phyloP scores from a whole-genome alignment of 2,888 invertebrate species.

The Zaprionus obscuricornis region DNA sequence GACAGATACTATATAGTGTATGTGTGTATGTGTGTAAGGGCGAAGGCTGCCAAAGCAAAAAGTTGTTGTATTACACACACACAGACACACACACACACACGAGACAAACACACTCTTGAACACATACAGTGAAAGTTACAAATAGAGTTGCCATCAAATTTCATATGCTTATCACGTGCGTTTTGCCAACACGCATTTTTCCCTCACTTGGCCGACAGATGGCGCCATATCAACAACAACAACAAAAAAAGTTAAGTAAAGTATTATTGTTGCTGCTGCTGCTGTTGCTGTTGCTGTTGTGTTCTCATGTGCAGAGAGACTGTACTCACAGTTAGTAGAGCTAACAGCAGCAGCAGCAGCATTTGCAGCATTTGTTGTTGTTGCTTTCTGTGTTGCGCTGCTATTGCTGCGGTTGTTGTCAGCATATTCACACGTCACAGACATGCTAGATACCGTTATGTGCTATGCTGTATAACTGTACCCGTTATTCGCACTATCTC shows the following conservation, averaged over 20 bases:
- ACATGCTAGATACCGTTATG: conserved; percentile 26
- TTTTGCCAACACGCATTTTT: conserved; percentile 37
- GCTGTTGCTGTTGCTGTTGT: conserved; percentile 25
- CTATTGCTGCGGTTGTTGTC: conserved; percentile 38
- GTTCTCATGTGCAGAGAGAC: too few relatives aligned
- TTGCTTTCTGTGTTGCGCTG: too few relatives aligned
- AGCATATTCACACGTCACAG: conserved; percentile 48
- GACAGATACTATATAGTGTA: conserved; percentile 14
- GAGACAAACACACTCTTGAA: conserved; percentile 13
- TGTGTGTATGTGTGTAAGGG: conserved; percentile 6
- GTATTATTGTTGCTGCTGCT: conserved; percentile 26
- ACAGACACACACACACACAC: conserved; percentile 11
- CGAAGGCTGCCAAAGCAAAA: conserved; percentile 48
- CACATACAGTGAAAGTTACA: conserved; percentile 62
- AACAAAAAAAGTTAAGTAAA: conserved; percentile 23
- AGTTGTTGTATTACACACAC: conserved; percentile 40
- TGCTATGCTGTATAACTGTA: conserved; percentile 43
- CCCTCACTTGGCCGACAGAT: conserved; percentile 46
- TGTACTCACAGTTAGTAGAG: too few relatives aligned
- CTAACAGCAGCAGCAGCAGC: too few relatives aligned
- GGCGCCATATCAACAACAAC: conserved; percentile 38
- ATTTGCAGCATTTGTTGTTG: conserved; percentile 21
- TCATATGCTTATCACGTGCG: conserved; percentile 79
- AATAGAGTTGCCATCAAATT: conserved; percentile 77
- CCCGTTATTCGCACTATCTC: too few relatives aligned